Evolutionary conservation across 53 echinoderm and acorn worm species (phyloP), one percentile per base, ranked within the genome.

Genomic region (Holothuria scabra): DNA sequence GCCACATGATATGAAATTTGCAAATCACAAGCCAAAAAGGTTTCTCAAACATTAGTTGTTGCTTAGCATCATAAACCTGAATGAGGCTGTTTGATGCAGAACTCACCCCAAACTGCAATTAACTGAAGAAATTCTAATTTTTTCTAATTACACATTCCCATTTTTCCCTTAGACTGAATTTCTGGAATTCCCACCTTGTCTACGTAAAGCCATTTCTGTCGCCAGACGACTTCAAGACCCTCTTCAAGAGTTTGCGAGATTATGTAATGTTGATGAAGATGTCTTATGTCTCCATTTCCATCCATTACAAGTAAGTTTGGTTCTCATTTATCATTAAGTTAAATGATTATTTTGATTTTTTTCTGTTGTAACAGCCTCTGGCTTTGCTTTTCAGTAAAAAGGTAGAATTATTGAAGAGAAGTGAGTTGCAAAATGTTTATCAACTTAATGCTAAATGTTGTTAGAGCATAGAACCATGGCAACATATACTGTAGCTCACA

Each of bases 191-290:
- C 97, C 97, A 37, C 46, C 87, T 7, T 76, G 92, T 7, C 55
- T 97, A 32, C 80, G 97, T 19, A 89, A 97, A 48, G 97, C 97
- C 44, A 84, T 97, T 19, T 97, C 97, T 1, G 71, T 86, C 0
- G 94, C 87, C 10, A 84, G 97, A 14, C 82, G 97, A 60, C 79
- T 97, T 13, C 97, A 97, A 83, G 97, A 97, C 19, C 94, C 97
- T 20, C 87, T 97, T 62, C 56, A 89, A 28, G 97, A 97, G 59
- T 83, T 97, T 52, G 48, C 94, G 16, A 38, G 97, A 55, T 85
- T 97, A 30, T 97, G 97, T 63, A 97, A 97, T 72, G 31, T 72
- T 18, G 97, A 97, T 82, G 97, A 97, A 71, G 97, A 96, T 55
- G 24, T 96, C n/a, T 84, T 96, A 59, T 94, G 93, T 84, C 35